Conservation (phyloP, 2,113 vertebrate genomes). For the Cebus imitator region DNA sequence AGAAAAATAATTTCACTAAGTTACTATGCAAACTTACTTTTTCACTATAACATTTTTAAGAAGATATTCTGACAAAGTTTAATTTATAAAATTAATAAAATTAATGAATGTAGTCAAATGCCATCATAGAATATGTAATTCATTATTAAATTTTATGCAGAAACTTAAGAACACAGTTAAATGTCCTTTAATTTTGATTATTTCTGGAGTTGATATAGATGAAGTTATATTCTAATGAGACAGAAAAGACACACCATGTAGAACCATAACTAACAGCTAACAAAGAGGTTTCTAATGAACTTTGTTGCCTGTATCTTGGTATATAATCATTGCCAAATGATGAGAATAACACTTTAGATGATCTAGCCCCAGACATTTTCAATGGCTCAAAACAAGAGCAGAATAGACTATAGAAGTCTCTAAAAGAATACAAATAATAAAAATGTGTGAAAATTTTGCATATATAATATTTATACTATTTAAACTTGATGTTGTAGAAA, state of each 20-base stretch:
- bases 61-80: not conserved
- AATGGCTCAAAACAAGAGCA: not conserved
- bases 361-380: not conserved
- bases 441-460: not conserved
- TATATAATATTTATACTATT: not conserved
- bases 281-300: not conserved
- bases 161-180: not conserved
- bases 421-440: not conserved
- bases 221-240: not conserved
- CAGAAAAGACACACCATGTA: not conserved
- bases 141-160: not conserved
- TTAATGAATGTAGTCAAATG: not conserved
- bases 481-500: not conserved
- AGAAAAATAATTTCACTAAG: not conserved
- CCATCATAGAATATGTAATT: not conserved
- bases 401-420: not conserved
- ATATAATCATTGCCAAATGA: not conserved
- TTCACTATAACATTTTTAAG: not conserved
- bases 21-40: not conserved
- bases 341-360: not conserved
- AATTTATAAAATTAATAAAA: not conserved
- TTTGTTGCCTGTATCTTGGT: not conserved
- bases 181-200: not conserved
- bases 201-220: not conserved
- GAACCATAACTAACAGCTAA: not conserved